phyloP scores from a whole-genome alignment of 2,113 vertebrate genomes.

The Phalacrocorax carbo region DNA sequence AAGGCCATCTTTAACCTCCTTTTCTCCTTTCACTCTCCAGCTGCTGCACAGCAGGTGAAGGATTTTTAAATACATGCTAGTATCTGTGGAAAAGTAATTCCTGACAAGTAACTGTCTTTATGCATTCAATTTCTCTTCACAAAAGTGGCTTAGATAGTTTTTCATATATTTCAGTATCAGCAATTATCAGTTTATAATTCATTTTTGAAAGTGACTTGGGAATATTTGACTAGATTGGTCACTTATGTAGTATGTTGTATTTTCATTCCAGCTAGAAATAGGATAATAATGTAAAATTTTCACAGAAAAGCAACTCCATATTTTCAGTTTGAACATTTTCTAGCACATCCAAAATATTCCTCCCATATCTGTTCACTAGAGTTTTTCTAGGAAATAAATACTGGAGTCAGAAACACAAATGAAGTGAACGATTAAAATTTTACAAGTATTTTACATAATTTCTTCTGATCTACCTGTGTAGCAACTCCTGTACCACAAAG shows the following conservation, averaged over 20 bases:
- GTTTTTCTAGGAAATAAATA: not conserved
- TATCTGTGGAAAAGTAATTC: not conserved
- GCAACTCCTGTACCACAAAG: not conserved
- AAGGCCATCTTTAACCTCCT: constrained; percentile 42
- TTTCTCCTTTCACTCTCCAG: constrained; percentile 23
- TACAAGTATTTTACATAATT: not conserved
- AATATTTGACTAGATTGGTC: not conserved
- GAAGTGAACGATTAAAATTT: not conserved
- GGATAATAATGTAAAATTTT: not conserved
- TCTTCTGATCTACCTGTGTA: not conserved
- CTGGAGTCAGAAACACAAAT: not conserved
- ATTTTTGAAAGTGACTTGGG: not conserved
- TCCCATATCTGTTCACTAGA: not conserved
- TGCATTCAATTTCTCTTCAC: not conserved
- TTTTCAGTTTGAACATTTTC: not conserved
- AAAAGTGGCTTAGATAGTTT: not conserved
- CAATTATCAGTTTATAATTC: not conserved
- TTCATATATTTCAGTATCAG: not conserved
- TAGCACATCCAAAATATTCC: not conserved
- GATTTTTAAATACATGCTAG: not conserved
- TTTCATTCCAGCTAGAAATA: not conserved
- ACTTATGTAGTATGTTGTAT: not conserved
- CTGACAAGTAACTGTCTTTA: not conserved
- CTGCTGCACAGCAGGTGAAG: not conserved
- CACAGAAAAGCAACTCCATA: not conserved